Base-by-base conservation (phyloP, 2,797 vertebrate genomes). In the Danio aesculapii region DNA sequence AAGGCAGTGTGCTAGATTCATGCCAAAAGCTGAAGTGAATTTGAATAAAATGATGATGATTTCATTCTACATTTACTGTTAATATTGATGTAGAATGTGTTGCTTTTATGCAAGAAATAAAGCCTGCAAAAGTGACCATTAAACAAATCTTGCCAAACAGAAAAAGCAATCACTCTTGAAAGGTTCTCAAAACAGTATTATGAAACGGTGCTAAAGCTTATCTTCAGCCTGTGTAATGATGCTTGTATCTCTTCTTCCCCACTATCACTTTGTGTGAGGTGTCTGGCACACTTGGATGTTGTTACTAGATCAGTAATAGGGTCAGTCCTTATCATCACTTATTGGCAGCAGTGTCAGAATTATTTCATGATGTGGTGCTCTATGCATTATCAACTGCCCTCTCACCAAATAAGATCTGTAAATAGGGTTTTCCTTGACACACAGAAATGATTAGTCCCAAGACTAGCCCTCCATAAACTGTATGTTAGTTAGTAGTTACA, bases 251-350 rank as follows among this genome's bases (percentile, higher is more conserved):
- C 7, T 41, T 11, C 1, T 16, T 30, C 8, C 1, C 0, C 8
- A 57, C 50, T 49, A 13, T 30, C 12, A 6, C 17, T 17, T 55
- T 59, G 41, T 52, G 14, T 11, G 53, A 55, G 47, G 53, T 67
- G 21, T 57, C 77, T 71, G 52, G 14, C 53, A 55, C 75, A 73
- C 46, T n/a, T 75, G 74, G 49, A 17, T 58, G 14, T 41, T 76
- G 62, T 43, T 30, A 14, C 21, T 64, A 66, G 16, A 61, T 52
- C 30, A 61, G 63, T 39, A 57, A 78, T 79, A 12, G 8, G 79
- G 57, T 83, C 55, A 80, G 50, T 62, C 49, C 77, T 88, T 84
- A 86, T 86, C 77, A 50, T 14, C 61, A 87, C 71, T 68, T 55
- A 58, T 81, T 82, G 79, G 83, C 83, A 81, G 6, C 47, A 55